These are phyloP conservation scores for Neosilurus hyrtlii DNA, from an alignment of 2,797 vertebrate species.

Conservation along the genomic window DNA sequence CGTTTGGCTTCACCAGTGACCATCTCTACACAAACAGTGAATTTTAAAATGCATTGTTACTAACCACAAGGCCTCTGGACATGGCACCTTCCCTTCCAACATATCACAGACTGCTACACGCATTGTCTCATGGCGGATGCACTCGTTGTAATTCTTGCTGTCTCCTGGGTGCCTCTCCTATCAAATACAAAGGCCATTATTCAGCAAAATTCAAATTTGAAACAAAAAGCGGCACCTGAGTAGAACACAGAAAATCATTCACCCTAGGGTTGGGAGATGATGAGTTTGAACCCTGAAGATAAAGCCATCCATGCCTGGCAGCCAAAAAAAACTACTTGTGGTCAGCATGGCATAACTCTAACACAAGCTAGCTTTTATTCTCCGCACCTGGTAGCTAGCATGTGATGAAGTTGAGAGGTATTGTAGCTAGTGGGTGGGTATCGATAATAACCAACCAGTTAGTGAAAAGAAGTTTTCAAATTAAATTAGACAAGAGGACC, in stretches of 20 bases:
- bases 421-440: not conserved
- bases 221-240: not conserved
- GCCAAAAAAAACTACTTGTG: not conserved
- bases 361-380: too few species aligned
- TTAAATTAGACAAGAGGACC: not conserved
- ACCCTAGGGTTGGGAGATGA: not conserved
- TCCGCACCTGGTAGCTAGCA: too few species aligned
- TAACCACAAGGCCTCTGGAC: constrained; percentile 91
- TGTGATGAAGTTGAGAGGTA: not conserved
- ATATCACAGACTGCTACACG: constrained; percentile 97
- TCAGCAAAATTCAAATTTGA: not conserved
- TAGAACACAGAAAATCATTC: not conserved
- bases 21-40: not conserved
- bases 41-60: constrained; percentile 32
- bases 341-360: not conserved
- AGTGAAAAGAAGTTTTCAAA: not conserved
- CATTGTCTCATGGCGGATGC: constrained; percentile 95
- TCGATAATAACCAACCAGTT: not conserved
- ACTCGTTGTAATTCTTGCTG: constrained; percentile 98
- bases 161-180: constrained; percentile 97
- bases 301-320: not conserved
- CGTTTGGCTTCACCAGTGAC: too few species aligned
- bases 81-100: constrained; percentile 93
- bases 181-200: constrained; percentile 14
- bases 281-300: not conserved